Evolutionary conservation across 2,888 invertebrate genomes (phyloP).

Genomic region (Minunthozetes semirufus): DNA sequence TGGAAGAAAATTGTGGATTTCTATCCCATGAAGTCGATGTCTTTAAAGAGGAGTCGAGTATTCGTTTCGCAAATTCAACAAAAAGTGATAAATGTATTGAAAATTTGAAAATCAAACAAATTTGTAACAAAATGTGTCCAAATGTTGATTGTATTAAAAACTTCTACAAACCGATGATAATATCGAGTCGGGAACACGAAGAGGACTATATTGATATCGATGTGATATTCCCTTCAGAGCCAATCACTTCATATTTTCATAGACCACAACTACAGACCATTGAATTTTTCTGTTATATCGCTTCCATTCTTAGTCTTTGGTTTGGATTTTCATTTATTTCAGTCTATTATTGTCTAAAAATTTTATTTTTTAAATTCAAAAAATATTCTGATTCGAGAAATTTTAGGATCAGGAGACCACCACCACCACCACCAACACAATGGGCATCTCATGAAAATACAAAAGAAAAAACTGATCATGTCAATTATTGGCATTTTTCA

Average conservation of each 20-base stretch:
- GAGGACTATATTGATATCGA: neutral
- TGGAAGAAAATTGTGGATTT: neutral
- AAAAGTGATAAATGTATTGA: no score
- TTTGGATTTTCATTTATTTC: slow-evolving; percentile 48
- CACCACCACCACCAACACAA: no score
- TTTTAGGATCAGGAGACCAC: no score
- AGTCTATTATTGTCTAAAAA: neutral
- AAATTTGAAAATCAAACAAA: no score
- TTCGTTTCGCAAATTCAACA: neutral
- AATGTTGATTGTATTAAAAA: neutral
- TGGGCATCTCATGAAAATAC: no score
- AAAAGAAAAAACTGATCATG: no score
- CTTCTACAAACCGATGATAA: neutral
- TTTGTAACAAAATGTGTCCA: no score
- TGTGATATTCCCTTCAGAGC: neutral
- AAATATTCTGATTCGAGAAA: no score
- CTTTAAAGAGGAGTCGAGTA: neutral
- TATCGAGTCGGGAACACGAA: neutral
- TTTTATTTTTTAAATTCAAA: no score
- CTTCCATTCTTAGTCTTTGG: neutral
- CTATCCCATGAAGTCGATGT: neutral
- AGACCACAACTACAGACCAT: neutral
- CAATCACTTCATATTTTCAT: neutral
- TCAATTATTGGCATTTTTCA: no score
- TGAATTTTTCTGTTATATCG: neutral